A percentile compares a stretch with the other conserved stretches of the same genome.
phyloP scores from a whole-genome alignment of 2,113 vertebrate genomes.

The Aythya baeri region DNA sequence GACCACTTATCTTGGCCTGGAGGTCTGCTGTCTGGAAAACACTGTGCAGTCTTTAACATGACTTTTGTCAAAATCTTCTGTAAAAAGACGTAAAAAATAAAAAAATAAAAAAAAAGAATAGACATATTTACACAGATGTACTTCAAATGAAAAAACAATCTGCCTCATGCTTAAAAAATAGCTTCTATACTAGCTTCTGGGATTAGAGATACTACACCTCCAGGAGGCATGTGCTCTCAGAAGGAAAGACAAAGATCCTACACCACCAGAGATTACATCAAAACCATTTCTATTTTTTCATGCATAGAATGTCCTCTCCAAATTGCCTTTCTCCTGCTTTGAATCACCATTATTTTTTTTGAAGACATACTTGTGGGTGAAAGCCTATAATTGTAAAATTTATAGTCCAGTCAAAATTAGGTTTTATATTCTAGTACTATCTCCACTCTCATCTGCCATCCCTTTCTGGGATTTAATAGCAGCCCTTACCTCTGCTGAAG shows the following conservation, averaged over 20 bases:
- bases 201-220: not conserved
- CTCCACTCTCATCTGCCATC: not conserved
- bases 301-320: not conserved
- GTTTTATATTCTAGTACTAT: not conserved
- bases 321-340: not conserved
- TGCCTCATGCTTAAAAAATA: not conserved
- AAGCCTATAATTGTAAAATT: constrained; percentile 3
- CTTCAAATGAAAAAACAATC: not conserved
- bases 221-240: not conserved
- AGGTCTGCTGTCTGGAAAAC: not conserved
- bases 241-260: not conserved
- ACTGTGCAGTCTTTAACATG: not conserved
- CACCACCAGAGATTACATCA: not conserved
- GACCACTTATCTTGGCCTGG: not conserved
- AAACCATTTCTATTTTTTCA: not conserved
- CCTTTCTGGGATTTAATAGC: not conserved
- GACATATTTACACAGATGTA: not conserved
- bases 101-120: not conserved
- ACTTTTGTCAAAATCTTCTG: not conserved
- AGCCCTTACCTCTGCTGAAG: not conserved
- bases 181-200: not conserved
- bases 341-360: not conserved
- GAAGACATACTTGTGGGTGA: not conserved
- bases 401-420: not conserved
- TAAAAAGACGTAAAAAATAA: not conserved